Percentiles rank a stretch among this genome's conserved stretches.
phyloP scores from a whole-genome alignment of 2,797 vertebrate genomes.

The Scleropages formosus region DNA sequence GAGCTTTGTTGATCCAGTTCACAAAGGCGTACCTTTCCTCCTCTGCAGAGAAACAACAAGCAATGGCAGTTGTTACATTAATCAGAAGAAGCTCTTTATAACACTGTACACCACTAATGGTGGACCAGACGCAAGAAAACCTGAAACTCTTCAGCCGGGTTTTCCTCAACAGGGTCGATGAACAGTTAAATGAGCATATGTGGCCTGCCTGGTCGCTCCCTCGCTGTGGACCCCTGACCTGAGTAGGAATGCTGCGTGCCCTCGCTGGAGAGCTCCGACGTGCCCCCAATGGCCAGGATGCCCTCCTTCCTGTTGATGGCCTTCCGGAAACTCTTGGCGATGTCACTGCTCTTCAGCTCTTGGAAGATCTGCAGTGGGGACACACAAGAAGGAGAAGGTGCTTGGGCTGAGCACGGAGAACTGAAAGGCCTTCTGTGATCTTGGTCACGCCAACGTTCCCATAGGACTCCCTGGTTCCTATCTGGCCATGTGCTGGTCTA shows the following conservation, averaged over 20 bases:
- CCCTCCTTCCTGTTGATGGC: slow-evolving; percentile 95
- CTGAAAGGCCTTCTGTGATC: neutral
- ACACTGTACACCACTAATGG: too few species aligned
- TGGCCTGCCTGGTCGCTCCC: neutral
- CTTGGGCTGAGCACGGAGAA: neutral
- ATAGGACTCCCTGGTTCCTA: neutral
- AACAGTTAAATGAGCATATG: neutral
- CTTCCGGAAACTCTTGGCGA: slow-evolving; percentile 90
- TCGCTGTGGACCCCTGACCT: slow-evolving; percentile 61
- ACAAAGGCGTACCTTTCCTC: slow-evolving; percentile 94
- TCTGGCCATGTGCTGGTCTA: neutral
- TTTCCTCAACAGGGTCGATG: neutral
- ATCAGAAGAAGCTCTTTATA: too few species aligned
- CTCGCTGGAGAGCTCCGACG: slow-evolving; percentile 87
- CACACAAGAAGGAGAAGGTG: neutral
- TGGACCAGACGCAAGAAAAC: neutral
- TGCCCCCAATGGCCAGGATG: slow-evolving; percentile 93
- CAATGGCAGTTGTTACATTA: too few species aligned
- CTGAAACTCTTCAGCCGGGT: neutral
- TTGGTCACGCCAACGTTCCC: neutral
- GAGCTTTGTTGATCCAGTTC: slow-evolving; percentile 96
- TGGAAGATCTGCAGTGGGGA: slow-evolving; percentile 79
- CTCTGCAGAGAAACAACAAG: slow-evolving; percentile 67
- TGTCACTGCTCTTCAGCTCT: slow-evolving; percentile 85
- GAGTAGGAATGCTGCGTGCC: slow-evolving; percentile 96